Evolutionary conservation across 2,888 invertebrate species (phyloP), one percentile per base, ranked within the genome.

Genomic region (Cephalotes varians): DNA sequence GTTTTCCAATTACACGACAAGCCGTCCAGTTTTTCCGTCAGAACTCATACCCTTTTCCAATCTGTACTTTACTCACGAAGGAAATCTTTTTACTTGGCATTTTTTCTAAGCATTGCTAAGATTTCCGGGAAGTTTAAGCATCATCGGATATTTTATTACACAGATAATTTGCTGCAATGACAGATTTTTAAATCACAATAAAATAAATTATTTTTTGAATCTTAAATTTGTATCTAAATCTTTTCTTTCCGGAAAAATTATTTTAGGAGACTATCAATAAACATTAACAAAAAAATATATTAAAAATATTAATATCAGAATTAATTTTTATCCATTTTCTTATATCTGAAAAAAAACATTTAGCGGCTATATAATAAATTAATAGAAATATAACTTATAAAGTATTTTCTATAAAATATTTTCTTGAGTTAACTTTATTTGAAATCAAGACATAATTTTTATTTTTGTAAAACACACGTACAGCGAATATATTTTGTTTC

Each of bases 1-100:
- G 90, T 90, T 90, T 90, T 90, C 88, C 89, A 90, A 90, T 90
- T 90, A 90, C 89, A 85, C 83, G 67, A 76, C 82, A 71, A 83
- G 85, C 83, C 84, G 69, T 83, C 81, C 86, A 86, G 83, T 87
- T 86, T 79, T 86, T 77, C 60, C 72, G 72, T 71, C 80, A 72
- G 72, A 84, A 71, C 85, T 77, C 87, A 83, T 81, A 84, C 86
- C 72, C 47, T 84, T 85, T 83, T 85, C 81, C 60, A 77, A 82
- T 79, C 77, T 80, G 64, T 37, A 56, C 47, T 54, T 1, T 1
- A 18, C 31, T 5, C 12, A 44, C 64, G 25, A 76, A 40, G 28
- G 7, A 40, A 79, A 56, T 79, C 51, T 69, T 69, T 77, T 25
- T 47, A 12, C 25, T 31, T 6, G 37, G 9, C 28, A 28, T 44